A percentile compares a stretch with the other conserved stretches of the same genome.
These are phyloP conservation scores for Drosophila falleni DNA, from an alignment of 2,888 invertebrate species.

Conservation along the genomic window DNA sequence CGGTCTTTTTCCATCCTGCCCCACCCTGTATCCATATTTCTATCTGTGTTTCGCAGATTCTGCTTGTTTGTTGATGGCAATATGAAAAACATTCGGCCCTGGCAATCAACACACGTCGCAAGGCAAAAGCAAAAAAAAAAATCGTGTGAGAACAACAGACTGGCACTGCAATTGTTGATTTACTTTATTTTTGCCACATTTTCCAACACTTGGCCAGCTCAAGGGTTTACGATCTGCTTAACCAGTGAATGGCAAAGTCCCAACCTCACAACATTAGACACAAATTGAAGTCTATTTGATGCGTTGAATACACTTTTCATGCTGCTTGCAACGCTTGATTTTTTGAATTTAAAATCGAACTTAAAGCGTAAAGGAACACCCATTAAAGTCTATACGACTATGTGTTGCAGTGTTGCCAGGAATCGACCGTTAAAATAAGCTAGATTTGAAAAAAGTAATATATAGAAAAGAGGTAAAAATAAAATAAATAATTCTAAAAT, in stretches of 20 bases:
- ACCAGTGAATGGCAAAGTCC: slow-evolving; percentile 1
- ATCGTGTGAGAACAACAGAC: slow-evolving; percentile 20
- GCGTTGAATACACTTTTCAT: neutral
- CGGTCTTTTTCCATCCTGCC: neutral
- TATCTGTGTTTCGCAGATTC: slow-evolving; percentile 1
- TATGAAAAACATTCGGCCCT: slow-evolving; percentile 37
- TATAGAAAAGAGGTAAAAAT: no score
- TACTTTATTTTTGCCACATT: slow-evolving; percentile 26
- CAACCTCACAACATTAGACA: slow-evolving; percentile 18
- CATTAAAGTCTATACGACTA: no score
- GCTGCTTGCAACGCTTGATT: no score
- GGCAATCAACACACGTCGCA: slow-evolving; percentile 19
- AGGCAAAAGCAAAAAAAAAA: slow-evolving; percentile 10
- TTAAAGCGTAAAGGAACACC: neutral
- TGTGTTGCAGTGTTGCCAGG: no score
- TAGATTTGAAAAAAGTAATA: no score
- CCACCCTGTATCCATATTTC: neutral
- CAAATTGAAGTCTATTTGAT: slow-evolving; percentile 34
- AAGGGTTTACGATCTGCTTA: slow-evolving; percentile 20
- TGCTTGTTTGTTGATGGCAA: slow-evolving; percentile 26
- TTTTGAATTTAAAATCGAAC: no score
- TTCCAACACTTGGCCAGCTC: slow-evolving; percentile 31
- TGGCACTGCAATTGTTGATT: slow-evolving; percentile 36
- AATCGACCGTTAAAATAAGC: no score
- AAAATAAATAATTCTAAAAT: no score